Conservation (phyloP, 2,113 vertebrate species). For the Ophthalmolycus amberensis region DNA sequence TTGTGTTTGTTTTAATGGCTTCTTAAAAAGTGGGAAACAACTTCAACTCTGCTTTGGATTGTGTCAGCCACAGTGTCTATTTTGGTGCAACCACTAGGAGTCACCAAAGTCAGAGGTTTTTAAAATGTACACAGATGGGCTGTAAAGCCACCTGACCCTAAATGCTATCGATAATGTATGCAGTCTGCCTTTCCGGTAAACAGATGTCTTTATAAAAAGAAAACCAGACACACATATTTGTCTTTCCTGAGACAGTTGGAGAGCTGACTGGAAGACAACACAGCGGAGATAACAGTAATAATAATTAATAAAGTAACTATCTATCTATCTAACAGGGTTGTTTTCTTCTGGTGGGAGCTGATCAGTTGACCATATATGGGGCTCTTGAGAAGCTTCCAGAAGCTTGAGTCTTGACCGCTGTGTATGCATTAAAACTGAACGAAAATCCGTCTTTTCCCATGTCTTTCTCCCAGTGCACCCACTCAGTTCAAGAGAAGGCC, state of each 20-base stretch:
- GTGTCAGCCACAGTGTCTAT: neutral
- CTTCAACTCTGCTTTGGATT: neutral
- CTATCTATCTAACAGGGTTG: too few species aligned
- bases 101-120: neutral
- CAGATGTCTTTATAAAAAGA: neutral
- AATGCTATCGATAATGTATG: conserved; percentile 1
- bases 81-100: conserved; percentile 13
- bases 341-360: neutral
- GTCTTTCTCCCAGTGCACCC: conserved; percentile 69
- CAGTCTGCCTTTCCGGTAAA: conserved; percentile 13
- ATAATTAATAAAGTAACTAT: too few species aligned
- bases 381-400: neutral
- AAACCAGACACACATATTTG: neutral
- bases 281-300: neutral
- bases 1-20: neutral
- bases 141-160: neutral
- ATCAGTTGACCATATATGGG: conserved; percentile 11
- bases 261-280: neutral
- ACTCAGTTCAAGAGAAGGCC: conserved; percentile 89
- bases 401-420: neutral
- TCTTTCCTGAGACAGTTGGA: neutral
- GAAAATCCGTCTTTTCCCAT: neutral
- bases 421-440: conserved; percentile 17
- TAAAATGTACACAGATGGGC: neutral
- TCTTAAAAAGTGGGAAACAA: neutral